Percentiles rank a stretch among this genome's conserved stretches.
Conservation (phyloP, 2,888 invertebrate genomes). For the Eurytoma adleriae region DNA sequence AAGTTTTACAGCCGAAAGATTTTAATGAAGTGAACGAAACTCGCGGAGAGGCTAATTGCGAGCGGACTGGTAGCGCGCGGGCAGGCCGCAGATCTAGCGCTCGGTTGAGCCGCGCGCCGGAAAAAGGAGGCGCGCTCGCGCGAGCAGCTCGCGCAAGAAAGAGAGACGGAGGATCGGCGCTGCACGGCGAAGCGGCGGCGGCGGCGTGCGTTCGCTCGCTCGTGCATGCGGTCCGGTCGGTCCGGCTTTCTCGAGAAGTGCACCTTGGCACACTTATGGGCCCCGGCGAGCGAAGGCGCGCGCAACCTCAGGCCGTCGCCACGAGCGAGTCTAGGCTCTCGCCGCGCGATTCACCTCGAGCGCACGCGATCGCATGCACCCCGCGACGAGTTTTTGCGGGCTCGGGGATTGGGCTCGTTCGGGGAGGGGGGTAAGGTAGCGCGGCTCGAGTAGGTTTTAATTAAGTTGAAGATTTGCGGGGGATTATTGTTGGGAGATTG, state of each 20-base stretch:
- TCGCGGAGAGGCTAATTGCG: no score
- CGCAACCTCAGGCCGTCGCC: not conserved
- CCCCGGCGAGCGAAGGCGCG: slow-evolving; percentile 3
- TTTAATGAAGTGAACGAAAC: no score
- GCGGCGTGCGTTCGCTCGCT: slow-evolving; percentile 19
- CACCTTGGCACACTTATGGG: slow-evolving; percentile 75
- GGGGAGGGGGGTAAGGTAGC: not conserved
- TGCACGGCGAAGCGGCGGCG: no score
- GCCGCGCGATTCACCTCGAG: slow-evolving; percentile 43
- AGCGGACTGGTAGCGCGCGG: not conserved
- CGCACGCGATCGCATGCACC: slow-evolving; percentile 9
- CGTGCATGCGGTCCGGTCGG: slow-evolving; percentile 68
- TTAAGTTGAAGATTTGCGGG: no score
- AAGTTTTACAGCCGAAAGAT: no score
- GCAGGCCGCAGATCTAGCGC: not conserved
- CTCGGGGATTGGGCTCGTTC: not conserved
- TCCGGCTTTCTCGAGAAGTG: slow-evolving; percentile 76
- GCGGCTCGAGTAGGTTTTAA: slow-evolving; percentile 34
- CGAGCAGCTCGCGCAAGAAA: slow-evolving; percentile 11
- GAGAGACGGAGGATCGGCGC: not conserved
- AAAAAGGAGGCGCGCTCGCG: slow-evolving; percentile 7
- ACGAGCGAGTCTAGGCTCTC: slow-evolving; percentile 9
- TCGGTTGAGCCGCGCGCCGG: not conserved
- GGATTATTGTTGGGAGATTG: no score
- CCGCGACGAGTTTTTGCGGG: not conserved